phyloP scores from a whole-genome alignment of 1,140 invertebrate species.

The Dendrolimus punctatus region DNA sequence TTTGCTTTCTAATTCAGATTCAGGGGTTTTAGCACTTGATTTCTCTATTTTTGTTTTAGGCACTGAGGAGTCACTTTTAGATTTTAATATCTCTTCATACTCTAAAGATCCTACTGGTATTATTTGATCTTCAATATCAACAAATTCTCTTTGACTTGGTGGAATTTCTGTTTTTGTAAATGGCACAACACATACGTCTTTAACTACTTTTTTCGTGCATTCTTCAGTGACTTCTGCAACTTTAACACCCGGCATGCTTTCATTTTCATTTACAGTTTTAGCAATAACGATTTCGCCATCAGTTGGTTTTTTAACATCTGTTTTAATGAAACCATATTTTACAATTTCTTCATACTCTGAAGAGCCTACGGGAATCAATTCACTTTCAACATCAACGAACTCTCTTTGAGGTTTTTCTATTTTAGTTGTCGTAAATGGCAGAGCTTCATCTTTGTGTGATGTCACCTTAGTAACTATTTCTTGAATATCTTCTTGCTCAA shows the following conservation, averaged over 20 bases:
- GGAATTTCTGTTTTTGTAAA: slow-evolving; percentile 52
- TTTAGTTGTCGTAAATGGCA: slow-evolving; percentile 57
- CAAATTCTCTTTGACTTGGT: slow-evolving; percentile 52
- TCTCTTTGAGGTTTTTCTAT: slow-evolving; percentile 45
- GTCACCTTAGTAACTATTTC: slow-evolving; percentile 33
- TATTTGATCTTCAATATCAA: slow-evolving; percentile 62
- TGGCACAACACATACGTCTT: slow-evolving; percentile 48
- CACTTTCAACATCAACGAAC: slow-evolving; percentile 64
- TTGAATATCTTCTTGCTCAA: slow-evolving; percentile 39
- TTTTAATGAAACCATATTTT: slow-evolving; percentile 31
- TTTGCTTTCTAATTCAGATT: slow-evolving; percentile 51
- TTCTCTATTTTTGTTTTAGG: slow-evolving; percentile 62
- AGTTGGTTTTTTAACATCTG: slow-evolving; percentile 15
- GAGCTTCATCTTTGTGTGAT: slow-evolving; percentile 28
- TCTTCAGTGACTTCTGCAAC: slow-evolving; percentile 38
- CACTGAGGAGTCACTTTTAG: slow-evolving; percentile 63
- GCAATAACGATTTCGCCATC: slow-evolving; percentile 25
- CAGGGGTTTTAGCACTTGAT: slow-evolving; percentile 36
- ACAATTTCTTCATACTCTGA: slow-evolving; percentile 61
- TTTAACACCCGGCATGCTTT: slow-evolving; percentile 24
- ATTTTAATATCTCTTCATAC: slow-evolving; percentile 67
- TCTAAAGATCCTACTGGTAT: slow-evolving; percentile 58
- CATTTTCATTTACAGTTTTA: slow-evolving; percentile 23
- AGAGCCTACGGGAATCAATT: slow-evolving; percentile 65
- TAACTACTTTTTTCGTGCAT: slow-evolving; percentile 44